A percentile compares a stretch with the other conserved stretches of the same genome.
phyloP scores from a whole-genome alignment of 2,888 invertebrate species.

The Blastobasis adustella region DNA sequence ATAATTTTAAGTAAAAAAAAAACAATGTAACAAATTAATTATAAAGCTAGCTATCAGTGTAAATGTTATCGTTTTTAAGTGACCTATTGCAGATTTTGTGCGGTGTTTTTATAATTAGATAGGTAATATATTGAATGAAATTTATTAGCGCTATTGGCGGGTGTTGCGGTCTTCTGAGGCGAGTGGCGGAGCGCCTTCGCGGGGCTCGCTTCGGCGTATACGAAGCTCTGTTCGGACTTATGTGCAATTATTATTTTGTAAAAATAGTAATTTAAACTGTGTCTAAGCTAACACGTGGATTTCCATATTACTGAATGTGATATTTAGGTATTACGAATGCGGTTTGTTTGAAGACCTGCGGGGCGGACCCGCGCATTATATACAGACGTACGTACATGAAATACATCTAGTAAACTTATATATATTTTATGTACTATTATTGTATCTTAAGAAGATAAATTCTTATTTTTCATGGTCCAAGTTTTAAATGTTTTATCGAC shows the following conservation, averaged over 20 bases:
- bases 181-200: slow-evolving; percentile 31
- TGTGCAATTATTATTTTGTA: slow-evolving; percentile 76
- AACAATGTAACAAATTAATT: slow-evolving; percentile 74
- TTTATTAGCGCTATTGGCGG: slow-evolving; percentile 63
- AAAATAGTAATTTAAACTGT: slow-evolving; percentile 67
- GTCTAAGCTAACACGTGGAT: slow-evolving; percentile 73
- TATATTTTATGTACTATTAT: slow-evolving; percentile 73
- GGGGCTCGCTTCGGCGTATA: slow-evolving; percentile 42
- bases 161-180: slow-evolving; percentile 42
- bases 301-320: slow-evolving; percentile 76
- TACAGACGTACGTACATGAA: slow-evolving; percentile 62
- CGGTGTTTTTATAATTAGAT: slow-evolving; percentile 76
- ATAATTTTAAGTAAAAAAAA: slow-evolving; percentile 65
- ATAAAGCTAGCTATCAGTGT: slow-evolving; percentile 74
- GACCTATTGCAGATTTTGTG: slow-evolving; percentile 72
- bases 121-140: slow-evolving; percentile 76
- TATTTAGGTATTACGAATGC: slow-evolving; percentile 73
- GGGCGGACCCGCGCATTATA: slow-evolving; percentile 32
- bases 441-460: slow-evolving; percentile 74
- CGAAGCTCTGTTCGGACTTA: slow-evolving; percentile 62
- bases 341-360: slow-evolving; percentile 50
- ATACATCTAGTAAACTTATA: slow-evolving; percentile 72
- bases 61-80: slow-evolving; percentile 74
- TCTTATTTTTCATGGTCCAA: slow-evolving; percentile 76
- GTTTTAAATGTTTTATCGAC: slow-evolving; percentile 76